Conservation (phyloP, 2,888 invertebrate species). For the Camptogramma bilineatum region DNA sequence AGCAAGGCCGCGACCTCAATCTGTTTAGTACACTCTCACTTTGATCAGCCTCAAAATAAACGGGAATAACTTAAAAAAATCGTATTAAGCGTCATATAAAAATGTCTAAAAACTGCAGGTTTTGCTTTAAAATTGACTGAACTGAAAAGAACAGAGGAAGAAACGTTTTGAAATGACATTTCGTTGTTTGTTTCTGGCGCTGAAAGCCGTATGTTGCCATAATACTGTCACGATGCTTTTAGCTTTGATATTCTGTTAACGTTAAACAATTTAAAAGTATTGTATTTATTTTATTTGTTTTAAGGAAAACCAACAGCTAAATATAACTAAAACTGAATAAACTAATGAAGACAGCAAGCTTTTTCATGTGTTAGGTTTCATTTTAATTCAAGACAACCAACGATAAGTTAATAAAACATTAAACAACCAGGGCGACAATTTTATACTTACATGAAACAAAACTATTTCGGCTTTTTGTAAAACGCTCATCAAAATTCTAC, state of each 20-base stretch:
- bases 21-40: slow-evolving; percentile 49
- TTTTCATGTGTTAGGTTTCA: too few relatives aligned
- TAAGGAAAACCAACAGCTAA: too few relatives aligned
- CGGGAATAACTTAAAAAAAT: slow-evolving; percentile 19
- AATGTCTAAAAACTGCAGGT: too few relatives aligned
- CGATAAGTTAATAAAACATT: neutral
- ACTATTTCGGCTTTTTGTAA: neutral
- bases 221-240: too few relatives aligned
- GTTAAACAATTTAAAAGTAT: neutral
- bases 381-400: too few relatives aligned
- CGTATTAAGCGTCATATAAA: neutral
- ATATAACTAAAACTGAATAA: too few relatives aligned
- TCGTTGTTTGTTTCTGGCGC: too few relatives aligned
- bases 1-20: slow-evolving; percentile 51
- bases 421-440: neutral
- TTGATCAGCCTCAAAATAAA: slow-evolving; percentile 26
- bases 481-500: slow-evolving; percentile 12
- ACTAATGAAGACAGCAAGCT: too few relatives aligned
- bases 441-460: neutral
- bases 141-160: too few relatives aligned
- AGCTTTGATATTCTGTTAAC: neutral
- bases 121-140: too few relatives aligned
- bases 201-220: too few relatives aligned
- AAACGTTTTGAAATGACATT: too few relatives aligned
- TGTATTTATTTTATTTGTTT: neutral